Evolutionary conservation across 2,113 vertebrate genomes (phyloP).

Genomic region (Lophura nycthemera): DNA sequence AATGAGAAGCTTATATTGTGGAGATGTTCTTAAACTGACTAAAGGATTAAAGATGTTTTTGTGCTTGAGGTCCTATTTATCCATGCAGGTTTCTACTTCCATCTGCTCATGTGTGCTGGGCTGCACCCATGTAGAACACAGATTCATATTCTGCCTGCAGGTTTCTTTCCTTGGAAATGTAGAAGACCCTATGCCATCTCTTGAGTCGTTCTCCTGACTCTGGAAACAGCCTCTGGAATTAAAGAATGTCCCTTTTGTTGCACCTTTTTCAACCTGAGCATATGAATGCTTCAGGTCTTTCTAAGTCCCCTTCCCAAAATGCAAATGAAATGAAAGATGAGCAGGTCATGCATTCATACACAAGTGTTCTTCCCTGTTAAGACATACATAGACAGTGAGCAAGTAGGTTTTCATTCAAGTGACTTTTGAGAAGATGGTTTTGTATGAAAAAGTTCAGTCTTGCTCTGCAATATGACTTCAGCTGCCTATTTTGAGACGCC

Average conservation of each 20-base stretch:
- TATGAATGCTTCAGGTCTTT: background rate
- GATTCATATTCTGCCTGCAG: background rate
- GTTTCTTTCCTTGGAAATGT: background rate
- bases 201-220: background rate
- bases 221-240: background rate
- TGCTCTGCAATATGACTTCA: background rate
- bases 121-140: background rate
- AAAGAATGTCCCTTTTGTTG: background rate
- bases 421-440: background rate
- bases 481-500: background rate
- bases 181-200: background rate
- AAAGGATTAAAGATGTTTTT: background rate
- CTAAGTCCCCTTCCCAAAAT: background rate
- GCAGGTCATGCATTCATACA: rapidly evolving
- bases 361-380: background rate
- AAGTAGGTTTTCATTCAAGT: background rate
- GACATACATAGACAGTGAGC: rapidly evolving
- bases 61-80: background rate
- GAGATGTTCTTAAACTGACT: background rate
- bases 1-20: background rate
- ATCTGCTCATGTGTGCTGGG: background rate
- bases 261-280: background rate
- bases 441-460: background rate
- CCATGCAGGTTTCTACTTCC: background rate
- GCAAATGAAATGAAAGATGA: background rate